Conservation (phyloP, 2,888 invertebrate species). For the Lutraria lutraria region DNA sequence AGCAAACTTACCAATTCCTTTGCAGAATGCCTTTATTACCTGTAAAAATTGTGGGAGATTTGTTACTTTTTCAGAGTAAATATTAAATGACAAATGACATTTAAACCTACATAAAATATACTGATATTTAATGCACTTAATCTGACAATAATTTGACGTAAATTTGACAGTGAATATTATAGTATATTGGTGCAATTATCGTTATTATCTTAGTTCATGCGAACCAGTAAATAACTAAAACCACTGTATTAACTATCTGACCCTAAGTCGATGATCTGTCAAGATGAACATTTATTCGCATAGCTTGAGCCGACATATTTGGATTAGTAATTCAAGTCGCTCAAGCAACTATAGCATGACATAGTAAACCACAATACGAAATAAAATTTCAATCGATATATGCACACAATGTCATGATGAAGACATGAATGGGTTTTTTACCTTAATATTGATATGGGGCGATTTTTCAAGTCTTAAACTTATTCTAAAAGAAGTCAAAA, state of each 20-base stretch:
- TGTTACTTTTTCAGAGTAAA: too few relatives aligned
- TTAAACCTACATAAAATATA: too few relatives aligned
- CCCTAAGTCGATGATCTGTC: background rate
- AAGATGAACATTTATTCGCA: background rate
- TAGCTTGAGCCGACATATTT: conserved; percentile 3
- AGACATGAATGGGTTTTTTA: background rate
- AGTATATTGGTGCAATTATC: too few relatives aligned
- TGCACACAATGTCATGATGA: background rate
- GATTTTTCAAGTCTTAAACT: background rate
- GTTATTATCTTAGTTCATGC: too few relatives aligned
- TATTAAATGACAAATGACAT: too few relatives aligned
- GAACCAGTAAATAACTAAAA: background rate
- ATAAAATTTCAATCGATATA: conserved; percentile 2
- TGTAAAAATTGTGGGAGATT: too few relatives aligned
- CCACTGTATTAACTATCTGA: background rate
- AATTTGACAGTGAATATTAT: too few relatives aligned
- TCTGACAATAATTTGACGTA: too few relatives aligned
- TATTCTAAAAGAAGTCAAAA: too few relatives aligned
- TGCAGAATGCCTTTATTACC: too few relatives aligned
- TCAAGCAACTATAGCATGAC: background rate
- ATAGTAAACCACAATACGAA: background rate
- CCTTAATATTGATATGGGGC: background rate
- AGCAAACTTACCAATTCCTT: too few relatives aligned
- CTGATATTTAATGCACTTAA: too few relatives aligned
- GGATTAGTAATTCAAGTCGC: background rate